Evolutionary conservation across 2,797 vertebrate genomes (phyloP).

Genomic region (Macropodus opercularis): DNA sequence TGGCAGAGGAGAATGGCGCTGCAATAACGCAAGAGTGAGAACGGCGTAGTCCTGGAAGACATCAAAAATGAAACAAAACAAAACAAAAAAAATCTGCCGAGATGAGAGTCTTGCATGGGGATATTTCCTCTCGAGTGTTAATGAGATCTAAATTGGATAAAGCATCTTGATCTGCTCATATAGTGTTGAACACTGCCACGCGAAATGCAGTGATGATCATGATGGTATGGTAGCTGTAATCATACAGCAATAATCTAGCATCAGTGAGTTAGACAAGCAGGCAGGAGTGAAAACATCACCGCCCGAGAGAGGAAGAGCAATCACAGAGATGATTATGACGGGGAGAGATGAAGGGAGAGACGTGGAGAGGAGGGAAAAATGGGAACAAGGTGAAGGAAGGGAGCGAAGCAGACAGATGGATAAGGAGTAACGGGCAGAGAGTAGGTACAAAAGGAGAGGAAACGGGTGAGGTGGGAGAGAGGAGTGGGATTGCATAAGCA

Average conservation of each 20-base stretch:
- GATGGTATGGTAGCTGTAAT: constrained; percentile 76
- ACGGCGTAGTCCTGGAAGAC: constrained; percentile 22
- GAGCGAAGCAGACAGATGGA: constrained; percentile 50
- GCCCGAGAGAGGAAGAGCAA: constrained; percentile 76
- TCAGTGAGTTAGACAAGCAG: constrained; percentile 74
- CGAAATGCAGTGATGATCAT: constrained; percentile 77
- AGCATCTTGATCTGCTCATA: constrained; percentile 66
- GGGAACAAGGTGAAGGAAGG: constrained; percentile 44
- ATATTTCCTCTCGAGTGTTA: constrained; percentile 71
- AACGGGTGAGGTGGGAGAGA: constrained; percentile 58
- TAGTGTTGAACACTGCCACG: constrained; percentile 66
- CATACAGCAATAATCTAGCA: constrained; percentile 77
- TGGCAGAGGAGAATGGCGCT: constrained; percentile 27
- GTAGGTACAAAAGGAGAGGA: constrained; percentile 53
- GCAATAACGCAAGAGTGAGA: constrained; percentile 37
- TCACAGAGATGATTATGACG: constrained; percentile 75
- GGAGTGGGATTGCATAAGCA: constrained; percentile 73
- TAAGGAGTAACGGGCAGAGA: constrained; percentile 57
- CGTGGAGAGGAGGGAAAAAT: constrained; percentile 37
- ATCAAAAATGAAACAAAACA: constrained; percentile 20
- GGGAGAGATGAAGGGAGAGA: constrained; percentile 51
- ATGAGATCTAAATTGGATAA: constrained; percentile 80
- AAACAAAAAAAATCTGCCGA: constrained; percentile 37
- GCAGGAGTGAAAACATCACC: constrained; percentile 71
- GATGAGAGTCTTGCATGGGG: constrained; percentile 46